These are phyloP conservation scores for Microchirus variegatus DNA, from an alignment of 2,797 vertebrate genomes.

Conservation along the genomic window DNA sequence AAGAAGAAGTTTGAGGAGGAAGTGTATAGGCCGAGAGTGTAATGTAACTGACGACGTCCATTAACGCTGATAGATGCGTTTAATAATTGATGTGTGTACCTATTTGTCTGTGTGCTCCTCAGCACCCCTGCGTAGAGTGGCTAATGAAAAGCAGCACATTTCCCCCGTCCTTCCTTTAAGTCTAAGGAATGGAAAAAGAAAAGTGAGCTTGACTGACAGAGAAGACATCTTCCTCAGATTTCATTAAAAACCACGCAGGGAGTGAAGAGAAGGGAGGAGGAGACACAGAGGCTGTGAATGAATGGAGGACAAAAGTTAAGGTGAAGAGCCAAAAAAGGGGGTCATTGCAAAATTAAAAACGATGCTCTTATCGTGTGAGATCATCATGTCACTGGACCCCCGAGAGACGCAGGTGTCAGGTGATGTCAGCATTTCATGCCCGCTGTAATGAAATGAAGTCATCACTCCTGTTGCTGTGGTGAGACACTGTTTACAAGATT, in stretches of 20 bases:
- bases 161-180: conserved; percentile 51
- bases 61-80: conserved; percentile 64
- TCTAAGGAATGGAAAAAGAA: conserved; percentile 58
- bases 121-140: conserved; percentile 13
- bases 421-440: conserved; percentile 32
- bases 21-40: conserved; percentile 43
- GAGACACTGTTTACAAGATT: conserved; percentile 6
- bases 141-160: conserved; percentile 42
- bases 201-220: conserved; percentile 45
- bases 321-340: conserved; percentile 16
- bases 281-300: background rate
- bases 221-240: conserved; percentile 34
- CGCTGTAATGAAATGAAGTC: conserved; percentile 30
- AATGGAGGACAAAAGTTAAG: conserved; percentile 4
- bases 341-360: conserved; percentile 2
- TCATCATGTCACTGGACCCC: conserved; percentile 34
- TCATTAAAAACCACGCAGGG: conserved; percentile 40
- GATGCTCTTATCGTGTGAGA: conserved; percentile 23
- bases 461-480: background rate
- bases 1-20: conserved; percentile 41
- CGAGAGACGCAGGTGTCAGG: conserved; percentile 34
- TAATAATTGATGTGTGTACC: conserved; percentile 61
- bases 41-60: conserved; percentile 64
- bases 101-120: conserved; percentile 11
- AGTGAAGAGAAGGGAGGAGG: conserved; percentile 28